phyloP scores from a whole-genome alignment of 2,888 invertebrate species.

The Neria commutata region DNA sequence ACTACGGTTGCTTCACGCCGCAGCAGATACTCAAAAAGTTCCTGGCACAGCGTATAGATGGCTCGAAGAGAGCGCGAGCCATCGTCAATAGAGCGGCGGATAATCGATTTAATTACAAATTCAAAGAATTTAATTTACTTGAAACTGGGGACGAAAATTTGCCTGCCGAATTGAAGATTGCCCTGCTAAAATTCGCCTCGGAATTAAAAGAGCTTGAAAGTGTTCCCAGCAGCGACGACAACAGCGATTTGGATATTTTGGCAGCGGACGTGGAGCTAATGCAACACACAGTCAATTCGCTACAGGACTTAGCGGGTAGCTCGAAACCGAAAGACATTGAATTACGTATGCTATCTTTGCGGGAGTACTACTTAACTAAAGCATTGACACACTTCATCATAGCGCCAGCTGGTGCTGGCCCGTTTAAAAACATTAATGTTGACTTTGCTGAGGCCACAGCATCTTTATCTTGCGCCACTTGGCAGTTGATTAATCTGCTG shows the following conservation, averaged over 20 bases:
- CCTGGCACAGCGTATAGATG: conserved; percentile 42
- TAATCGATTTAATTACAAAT: conserved; percentile 20
- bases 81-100: conserved; percentile 19
- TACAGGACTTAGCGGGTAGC: conserved; percentile 12
- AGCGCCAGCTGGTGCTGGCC: not conserved
- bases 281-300: conserved; percentile 9
- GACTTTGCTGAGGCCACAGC: conserved; percentile 43
- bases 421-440: conserved; percentile 36
- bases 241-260: conserved; percentile 21
- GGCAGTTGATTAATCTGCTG: conserved; percentile 42
- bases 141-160: conserved; percentile 24
- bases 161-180: conserved; percentile 22
- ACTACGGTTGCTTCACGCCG: conserved; percentile 45
- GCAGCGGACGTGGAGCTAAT: conserved; percentile 23
- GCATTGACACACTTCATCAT: conserved; percentile 32
- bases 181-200: conserved; percentile 20
- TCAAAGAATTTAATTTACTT: conserved; percentile 25
- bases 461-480: conserved; percentile 39
- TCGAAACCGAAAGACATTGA: conserved; percentile 30
- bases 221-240: not conserved
- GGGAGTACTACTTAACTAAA: conserved; percentile 49
- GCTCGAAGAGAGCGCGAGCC: conserved; percentile 36
- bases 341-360: conserved; percentile 36
- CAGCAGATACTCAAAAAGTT: conserved; percentile 44
- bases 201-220: not conserved